Evolutionary conservation across 2,888 invertebrate genomes (phyloP).

Genomic region (Pandemis corylana): DNA sequence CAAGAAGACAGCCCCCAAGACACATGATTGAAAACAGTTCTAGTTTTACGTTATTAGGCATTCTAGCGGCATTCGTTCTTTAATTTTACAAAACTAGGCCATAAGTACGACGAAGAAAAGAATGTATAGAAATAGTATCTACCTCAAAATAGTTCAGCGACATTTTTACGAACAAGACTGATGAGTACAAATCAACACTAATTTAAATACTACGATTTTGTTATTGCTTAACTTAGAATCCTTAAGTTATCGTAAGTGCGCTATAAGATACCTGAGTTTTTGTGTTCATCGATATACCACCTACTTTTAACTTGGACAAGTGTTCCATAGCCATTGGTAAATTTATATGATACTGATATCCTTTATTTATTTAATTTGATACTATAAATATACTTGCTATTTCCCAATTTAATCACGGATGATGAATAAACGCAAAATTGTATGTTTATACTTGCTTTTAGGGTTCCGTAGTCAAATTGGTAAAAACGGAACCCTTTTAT

Average conservation of each 20-base stretch:
- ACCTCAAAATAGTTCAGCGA: conserved; percentile 61
- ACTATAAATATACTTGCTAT: too few species aligned
- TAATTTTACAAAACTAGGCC: conserved; percentile 34
- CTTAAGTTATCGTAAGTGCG: conserved; percentile 35
- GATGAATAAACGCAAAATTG: neutral
- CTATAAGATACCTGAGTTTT: conserved; percentile 38
- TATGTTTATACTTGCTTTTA: neutral
- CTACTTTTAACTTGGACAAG: neutral
- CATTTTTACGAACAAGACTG: conserved; percentile 71
- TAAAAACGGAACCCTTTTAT: too few species aligned
- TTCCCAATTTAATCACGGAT: neutral
- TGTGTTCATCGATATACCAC: neutral
- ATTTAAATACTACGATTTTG: conserved; percentile 71
- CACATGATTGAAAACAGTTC: conserved; percentile 52
- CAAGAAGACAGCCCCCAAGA: conserved; percentile 68
- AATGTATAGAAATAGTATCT: conserved; percentile 47
- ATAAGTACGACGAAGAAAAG: conserved; percentile 15
- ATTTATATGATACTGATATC: neutral
- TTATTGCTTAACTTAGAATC: conserved; percentile 51
- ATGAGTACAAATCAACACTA: conserved; percentile 77
- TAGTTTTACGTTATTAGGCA: conserved; percentile 21
- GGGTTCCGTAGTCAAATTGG: too few species aligned
- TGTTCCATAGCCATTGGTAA: neutral
- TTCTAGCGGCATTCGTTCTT: conserved; percentile 47
- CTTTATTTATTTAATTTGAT: neutral